Evolutionary conservation across 64 coral and sea anemone species (phyloP), one percentile per base, ranked within the genome.

Genomic region (Hydrozoanthus tunicans): DNA sequence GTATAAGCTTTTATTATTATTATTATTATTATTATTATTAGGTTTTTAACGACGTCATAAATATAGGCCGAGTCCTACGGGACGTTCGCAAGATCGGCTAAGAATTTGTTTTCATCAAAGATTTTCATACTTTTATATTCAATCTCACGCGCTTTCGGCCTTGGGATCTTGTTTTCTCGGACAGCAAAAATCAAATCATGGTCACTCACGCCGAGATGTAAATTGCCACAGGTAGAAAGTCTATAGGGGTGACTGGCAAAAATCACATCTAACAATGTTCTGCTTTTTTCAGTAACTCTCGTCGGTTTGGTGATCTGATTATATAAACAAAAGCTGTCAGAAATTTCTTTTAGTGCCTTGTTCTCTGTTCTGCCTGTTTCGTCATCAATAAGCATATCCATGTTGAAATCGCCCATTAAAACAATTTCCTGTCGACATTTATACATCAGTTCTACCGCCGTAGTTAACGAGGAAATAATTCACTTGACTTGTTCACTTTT

Each of bases 351-450:
- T 54, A 78, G 7, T 54, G 52, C 11, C 52, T 51, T 51, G 52
- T 78, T 54, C 52, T 51, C 10, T 78, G 52, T 78, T 78, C 52
- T 78, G 43, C 75, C 67, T 9, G 67, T 70, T 70, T 70, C 51
- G 14, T 78, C 75, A 14, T 51, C 43, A 78, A 54, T 78, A 54
- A 54, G 43, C 75, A 78, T 78, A 43, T 56, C 75, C 75, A 78
- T 78, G 14, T 78, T 78, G 52, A 78, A 78, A 78, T 78, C 75
- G 43, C 75, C 73, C 2, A 77, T 77, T 77, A 77, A 77, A 51
- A 51, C 25, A 77, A 53, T 53, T 13, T 78, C 75, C 43, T 78
- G 43, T 78, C 75, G 43, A 54, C 9, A 78, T 78, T 78, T 78
- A 54, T 54, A 54, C 75, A 78, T 78, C 52, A 78, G 51, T 78